Base-by-base conservation (phyloP, 2,797 vertebrate species). In the Pantherophis vulpinus region DNA sequence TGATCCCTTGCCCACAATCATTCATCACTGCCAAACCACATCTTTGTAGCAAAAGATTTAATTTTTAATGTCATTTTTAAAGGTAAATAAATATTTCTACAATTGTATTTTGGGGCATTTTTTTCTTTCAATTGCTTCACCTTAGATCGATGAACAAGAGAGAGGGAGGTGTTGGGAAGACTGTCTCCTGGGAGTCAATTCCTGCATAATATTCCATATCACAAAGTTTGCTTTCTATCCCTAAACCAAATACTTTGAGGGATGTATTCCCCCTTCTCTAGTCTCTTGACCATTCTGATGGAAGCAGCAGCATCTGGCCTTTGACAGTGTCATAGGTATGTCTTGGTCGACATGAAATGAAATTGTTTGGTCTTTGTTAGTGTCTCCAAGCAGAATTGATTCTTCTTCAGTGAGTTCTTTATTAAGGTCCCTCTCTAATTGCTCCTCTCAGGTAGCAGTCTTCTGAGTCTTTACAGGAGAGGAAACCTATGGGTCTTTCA, bases 11-110 rank as follows among this genome's bases (percentile, higher is more conserved):
- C 23, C 42, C 0, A 47, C 11, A 29, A 29, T 56, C 20, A n/a
- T 32, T 55, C 54, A 51, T 94, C 93, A 88, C 91, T 89, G 89
- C 87, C 91, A 92, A 66, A 89, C 27, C 47, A 23, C 86, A 92
- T 51, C 92, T 89, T 66, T 91, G 90, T 89, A 91, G 90, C 66
- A 89, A 89, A 89, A 93, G 70, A 89, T 13, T 13, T 91, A 83
- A 87, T 93, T 93, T 93, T 93, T 91, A 88, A 93, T 93, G 90
- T 89, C 87, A 60, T 91, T 93, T 93, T 89, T 91, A 91, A 63
- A 89, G 87, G 51, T 74, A 63, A 93, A 93, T 93, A 93, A 93
- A 93, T 51, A 61, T 93, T 93, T 93, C 23, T 91, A 91, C 56
- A 55, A 58, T 93, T 91, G 56, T 86, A 63, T 11, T 18, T 47